Conservation (phyloP, 2,888 invertebrate species). For the Campoletis raptor region DNA sequence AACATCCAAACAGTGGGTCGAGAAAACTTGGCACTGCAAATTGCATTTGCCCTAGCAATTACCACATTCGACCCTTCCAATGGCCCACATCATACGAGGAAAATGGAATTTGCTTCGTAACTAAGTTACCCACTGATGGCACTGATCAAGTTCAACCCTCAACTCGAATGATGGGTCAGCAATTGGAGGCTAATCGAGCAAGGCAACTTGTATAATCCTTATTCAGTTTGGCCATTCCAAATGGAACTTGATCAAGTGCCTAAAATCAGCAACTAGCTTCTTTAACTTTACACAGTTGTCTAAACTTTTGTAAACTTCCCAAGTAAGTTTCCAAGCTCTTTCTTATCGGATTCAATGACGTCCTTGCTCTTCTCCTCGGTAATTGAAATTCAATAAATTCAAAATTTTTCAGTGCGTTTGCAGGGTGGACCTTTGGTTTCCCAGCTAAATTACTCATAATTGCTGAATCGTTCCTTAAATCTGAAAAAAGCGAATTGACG, state of each 20-base stretch:
- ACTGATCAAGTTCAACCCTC: constrained; percentile 13
- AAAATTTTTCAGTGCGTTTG: background rate
- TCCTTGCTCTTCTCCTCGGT: background rate
- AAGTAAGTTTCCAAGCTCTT: background rate
- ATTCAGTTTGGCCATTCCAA: background rate
- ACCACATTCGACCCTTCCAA: constrained; percentile 4
- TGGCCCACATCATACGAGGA: background rate
- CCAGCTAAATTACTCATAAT: background rate
- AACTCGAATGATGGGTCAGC: background rate
- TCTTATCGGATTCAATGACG: too few relatives aligned
- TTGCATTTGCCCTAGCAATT: background rate
- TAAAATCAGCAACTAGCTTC: background rate
- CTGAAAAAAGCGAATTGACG: background rate
- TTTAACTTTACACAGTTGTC: background rate
- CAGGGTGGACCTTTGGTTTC: background rate
- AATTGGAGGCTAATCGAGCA: background rate
- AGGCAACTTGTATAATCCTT: constrained; percentile 2
- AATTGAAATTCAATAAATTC: background rate
- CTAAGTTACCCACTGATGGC: constrained; percentile 6
- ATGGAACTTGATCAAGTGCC: constrained; percentile 4
- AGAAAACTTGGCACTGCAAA: background rate
- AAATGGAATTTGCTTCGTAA: constrained; percentile 14
- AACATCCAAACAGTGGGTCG: background rate
- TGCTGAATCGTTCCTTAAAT: background rate
- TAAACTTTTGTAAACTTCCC: background rate